phyloP scores from a whole-genome alignment of 1,140 invertebrate genomes.

The Chionoecetes opilio region DNA sequence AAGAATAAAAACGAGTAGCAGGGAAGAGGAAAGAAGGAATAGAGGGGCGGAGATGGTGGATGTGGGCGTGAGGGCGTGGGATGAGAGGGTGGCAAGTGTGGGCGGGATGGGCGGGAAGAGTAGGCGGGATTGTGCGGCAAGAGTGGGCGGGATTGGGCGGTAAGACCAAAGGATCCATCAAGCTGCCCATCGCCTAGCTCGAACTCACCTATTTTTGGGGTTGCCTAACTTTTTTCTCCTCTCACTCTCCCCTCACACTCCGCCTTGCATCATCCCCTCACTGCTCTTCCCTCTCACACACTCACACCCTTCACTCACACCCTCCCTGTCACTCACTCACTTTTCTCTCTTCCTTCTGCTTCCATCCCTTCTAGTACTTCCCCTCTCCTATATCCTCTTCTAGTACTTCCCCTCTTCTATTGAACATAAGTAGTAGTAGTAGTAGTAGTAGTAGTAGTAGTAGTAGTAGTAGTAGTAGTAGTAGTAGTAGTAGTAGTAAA shows the following conservation, averaged over 20 bases:
- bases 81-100: background rate
- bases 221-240: background rate
- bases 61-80: background rate
- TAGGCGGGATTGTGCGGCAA: background rate
- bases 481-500: too few relatives aligned
- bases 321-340: background rate
- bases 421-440: background rate
- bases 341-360: background rate
- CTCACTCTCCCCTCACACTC: background rate
- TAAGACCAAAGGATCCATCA: background rate
- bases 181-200: background rate
- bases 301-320: too few relatives aligned
- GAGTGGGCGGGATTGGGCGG: background rate
- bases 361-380: background rate
- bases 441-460: constrained; percentile 20
- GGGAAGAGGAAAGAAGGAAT: too few relatives aligned
- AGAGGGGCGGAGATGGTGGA: background rate
- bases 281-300: background rate
- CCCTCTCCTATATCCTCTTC: background rate
- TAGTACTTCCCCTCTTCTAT: background rate
- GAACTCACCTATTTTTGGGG: background rate
- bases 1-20: background rate
- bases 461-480: constrained; percentile 30
- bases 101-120: constrained; percentile 6
- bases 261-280: background rate